These are phyloP conservation scores for Anser cygnoides DNA, from an alignment of 2,113 vertebrate genomes.

Conservation along the genomic window DNA sequence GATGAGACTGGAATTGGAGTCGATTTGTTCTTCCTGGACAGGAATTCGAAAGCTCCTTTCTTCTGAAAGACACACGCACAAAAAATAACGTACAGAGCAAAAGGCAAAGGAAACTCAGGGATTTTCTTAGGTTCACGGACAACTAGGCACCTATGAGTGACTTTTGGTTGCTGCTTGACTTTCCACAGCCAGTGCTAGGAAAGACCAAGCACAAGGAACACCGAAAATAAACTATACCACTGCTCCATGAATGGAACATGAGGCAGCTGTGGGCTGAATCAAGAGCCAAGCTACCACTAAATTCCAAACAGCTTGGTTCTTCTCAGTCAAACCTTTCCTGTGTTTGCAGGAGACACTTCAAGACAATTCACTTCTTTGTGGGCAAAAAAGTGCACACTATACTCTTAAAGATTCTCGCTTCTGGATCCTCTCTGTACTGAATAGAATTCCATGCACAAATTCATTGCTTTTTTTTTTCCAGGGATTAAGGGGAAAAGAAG, in stretches of 20 bases:
- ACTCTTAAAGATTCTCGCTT: background rate
- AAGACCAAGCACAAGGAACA: background rate
- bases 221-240: background rate
- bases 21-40: conserved; percentile 76
- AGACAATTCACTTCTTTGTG: background rate
- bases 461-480: background rate
- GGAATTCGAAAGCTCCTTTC: conserved; percentile 56
- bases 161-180: background rate
- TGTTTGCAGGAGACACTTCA: background rate
- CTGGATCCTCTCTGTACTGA: background rate
- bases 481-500: no score
- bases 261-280: background rate
- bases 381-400: background rate
- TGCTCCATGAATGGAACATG: background rate
- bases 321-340: background rate
- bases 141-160: background rate
- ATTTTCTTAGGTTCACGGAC: background rate
- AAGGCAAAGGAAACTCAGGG: background rate
- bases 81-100: background rate
- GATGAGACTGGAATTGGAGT: conserved; percentile 60
- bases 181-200: background rate
- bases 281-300: background rate
- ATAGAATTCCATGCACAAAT: background rate
- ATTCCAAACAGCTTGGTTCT: background rate
- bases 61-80: conserved; percentile 37